Percentiles rank a stretch among this genome's conserved stretches.
Conservation (phyloP, 1,140 invertebrate genomes). For the Notospermus geniculatus region DNA sequence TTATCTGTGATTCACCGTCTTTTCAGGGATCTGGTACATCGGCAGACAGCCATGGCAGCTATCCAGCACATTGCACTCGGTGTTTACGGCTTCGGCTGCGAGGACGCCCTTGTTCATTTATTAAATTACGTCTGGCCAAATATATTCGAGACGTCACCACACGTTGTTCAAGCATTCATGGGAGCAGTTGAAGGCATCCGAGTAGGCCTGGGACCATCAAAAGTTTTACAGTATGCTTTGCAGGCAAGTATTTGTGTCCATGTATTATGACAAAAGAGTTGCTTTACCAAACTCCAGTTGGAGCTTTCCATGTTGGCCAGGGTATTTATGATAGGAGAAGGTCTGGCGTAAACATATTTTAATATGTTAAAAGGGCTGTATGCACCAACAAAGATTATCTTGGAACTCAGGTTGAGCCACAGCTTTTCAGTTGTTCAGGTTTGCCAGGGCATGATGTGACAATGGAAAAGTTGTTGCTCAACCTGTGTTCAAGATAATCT, state of each 20-base stretch:
- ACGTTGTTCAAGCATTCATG: conserved; percentile 99
- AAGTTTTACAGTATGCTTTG: conserved; percentile 92
- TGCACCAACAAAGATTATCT: too few relatives aligned
- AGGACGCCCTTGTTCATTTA: conserved; percentile 95
- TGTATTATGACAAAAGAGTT: too few relatives aligned
- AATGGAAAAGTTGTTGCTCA: too few relatives aligned
- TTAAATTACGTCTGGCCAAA: conserved; percentile 99
- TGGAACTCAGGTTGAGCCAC: too few relatives aligned
- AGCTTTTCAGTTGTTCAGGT: too few relatives aligned
- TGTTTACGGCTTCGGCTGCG: conserved; percentile 98
- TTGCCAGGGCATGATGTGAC: too few relatives aligned
- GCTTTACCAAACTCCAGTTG: too few relatives aligned
- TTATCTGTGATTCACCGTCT: conserved; percentile 28
- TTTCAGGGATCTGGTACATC: conserved; percentile 92
- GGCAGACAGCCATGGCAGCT: conserved; percentile 97
- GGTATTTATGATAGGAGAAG: too few relatives aligned
- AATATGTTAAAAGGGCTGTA: too few relatives aligned
- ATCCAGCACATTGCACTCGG: conserved; percentile 99
- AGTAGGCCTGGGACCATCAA: conserved; percentile 92
- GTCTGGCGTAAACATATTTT: too few relatives aligned
- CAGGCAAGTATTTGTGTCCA: conserved; percentile 72
- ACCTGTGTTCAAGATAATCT: too few relatives aligned
- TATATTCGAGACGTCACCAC: conserved; percentile 98
- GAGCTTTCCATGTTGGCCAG: too few relatives aligned
- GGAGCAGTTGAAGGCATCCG: conserved; percentile 95